Evolutionary conservation across 2,888 invertebrate species (phyloP).

Genomic region (Schizotus pectinicornis): DNA sequence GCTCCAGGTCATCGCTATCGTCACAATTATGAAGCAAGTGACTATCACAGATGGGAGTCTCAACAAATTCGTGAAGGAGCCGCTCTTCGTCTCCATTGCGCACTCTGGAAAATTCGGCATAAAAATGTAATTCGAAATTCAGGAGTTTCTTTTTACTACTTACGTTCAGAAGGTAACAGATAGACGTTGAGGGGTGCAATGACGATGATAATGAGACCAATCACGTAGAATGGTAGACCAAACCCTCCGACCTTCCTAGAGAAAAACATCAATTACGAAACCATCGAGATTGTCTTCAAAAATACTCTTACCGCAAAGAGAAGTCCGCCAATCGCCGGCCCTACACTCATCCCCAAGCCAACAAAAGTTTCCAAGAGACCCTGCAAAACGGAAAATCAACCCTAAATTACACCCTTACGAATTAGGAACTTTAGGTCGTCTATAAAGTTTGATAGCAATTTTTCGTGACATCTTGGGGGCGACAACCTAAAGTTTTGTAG

Average conservation of each 20-base stretch:
- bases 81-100: constrained; percentile 55
- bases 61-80: constrained; percentile 67
- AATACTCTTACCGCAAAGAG: constrained; percentile 71
- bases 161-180: constrained; percentile 67
- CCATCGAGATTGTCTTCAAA: not conserved
- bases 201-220: constrained; percentile 70
- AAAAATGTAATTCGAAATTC: constrained; percentile 7
- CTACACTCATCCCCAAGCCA: constrained; percentile 80
- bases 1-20: constrained; percentile 76
- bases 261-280: constrained; percentile 48
- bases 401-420: not conserved
- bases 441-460: no score
- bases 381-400: constrained; percentile 51
- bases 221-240: constrained; percentile 76
- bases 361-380: constrained; percentile 81
- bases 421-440: not conserved
- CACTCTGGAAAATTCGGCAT: constrained; percentile 56
- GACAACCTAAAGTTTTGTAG: no score
- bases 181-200: constrained; percentile 69
- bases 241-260: constrained; percentile 80
- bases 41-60: constrained; percentile 73
- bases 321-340: constrained; percentile 79
- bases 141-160: constrained; percentile 36
- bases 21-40: constrained; percentile 70
- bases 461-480: no score